These are phyloP conservation scores for Terebella lapidaria DNA, from an alignment of 2,888 invertebrate genomes.

Conservation along the genomic window DNA sequence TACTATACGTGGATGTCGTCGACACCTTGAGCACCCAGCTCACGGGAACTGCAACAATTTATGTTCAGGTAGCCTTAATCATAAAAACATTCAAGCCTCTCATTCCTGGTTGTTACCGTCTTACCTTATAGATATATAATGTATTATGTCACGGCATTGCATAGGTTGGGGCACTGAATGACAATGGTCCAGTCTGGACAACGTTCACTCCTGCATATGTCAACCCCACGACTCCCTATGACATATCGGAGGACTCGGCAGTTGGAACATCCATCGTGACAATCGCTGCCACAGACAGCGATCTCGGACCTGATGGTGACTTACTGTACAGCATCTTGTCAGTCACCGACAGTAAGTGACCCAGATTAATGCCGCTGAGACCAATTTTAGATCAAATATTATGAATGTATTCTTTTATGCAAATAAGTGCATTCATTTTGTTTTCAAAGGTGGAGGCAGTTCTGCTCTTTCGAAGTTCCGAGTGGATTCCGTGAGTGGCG, in stretches of 20 bases:
- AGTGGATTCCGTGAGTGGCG: conserved; percentile 28
- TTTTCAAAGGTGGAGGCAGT: conserved; percentile 11
- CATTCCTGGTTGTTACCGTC: no score
- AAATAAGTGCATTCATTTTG: no score
- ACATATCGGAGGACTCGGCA: conserved; percentile 29
- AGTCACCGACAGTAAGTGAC: not conserved
- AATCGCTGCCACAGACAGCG: conserved; percentile 29
- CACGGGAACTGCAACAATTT: not conserved
- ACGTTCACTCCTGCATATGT: conserved; percentile 18
- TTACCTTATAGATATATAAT: no score
- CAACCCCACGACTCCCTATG: conserved; percentile 9
- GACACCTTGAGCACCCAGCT: not conserved
- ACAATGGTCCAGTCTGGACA: conserved; percentile 28
- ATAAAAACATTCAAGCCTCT: not conserved
- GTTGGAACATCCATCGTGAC: conserved; percentile 27
- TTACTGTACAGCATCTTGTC: conserved; percentile 5
- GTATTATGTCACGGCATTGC: no score
- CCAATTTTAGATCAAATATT: no score
- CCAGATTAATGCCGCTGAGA: no score
- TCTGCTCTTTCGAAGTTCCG: conserved; percentile 22
- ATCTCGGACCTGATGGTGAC: conserved; percentile 21
- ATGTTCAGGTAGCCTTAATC: not conserved
- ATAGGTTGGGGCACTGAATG: conserved; percentile 33
- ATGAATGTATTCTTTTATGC: no score
- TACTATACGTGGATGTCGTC: not conserved